Conservation (phyloP, 2,113 vertebrate genomes). For the Ciconia boyciana region DNA sequence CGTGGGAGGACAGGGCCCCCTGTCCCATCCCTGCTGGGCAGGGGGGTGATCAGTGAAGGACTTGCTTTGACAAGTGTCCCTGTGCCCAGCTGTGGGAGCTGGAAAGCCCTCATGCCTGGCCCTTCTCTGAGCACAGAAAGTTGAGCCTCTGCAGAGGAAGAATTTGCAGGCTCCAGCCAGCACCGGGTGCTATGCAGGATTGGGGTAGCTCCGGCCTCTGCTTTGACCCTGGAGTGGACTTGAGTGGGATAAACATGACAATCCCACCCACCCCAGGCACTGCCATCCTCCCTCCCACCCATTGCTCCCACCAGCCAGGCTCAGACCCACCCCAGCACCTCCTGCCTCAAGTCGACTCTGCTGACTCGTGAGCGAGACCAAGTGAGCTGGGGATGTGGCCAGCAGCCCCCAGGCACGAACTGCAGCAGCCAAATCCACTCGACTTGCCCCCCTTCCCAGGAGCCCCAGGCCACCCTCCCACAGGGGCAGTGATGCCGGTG, state of each 20-base stretch:
- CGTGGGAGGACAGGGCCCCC: neutral
- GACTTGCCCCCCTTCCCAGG: accelerated
- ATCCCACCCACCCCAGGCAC: neutral
- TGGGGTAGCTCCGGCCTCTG: neutral
- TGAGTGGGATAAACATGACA: neutral
- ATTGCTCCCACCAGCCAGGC: neutral
- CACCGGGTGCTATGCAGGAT: accelerated
- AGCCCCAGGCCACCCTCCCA: neutral
- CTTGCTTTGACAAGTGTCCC: neutral
- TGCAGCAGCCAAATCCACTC: neutral
- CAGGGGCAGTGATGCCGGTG: accelerated
- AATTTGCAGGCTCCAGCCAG: neutral
- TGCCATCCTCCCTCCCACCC: neutral
- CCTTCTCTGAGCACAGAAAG: neutral
- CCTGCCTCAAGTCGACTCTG: neutral
- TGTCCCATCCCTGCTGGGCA: accelerated
- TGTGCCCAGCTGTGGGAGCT: neutral
- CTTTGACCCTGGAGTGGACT: neutral
- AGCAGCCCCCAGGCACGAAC: neutral
- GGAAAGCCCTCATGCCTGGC: neutral
- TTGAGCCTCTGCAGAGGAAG: neutral
- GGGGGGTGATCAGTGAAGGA: neutral
- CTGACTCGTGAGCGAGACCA: neutral
- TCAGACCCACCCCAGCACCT: neutral
- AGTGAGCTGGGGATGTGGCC: neutral